phyloP scores from a whole-genome alignment of 2,888 invertebrate species.

The Neelides folsomi region DNA sequence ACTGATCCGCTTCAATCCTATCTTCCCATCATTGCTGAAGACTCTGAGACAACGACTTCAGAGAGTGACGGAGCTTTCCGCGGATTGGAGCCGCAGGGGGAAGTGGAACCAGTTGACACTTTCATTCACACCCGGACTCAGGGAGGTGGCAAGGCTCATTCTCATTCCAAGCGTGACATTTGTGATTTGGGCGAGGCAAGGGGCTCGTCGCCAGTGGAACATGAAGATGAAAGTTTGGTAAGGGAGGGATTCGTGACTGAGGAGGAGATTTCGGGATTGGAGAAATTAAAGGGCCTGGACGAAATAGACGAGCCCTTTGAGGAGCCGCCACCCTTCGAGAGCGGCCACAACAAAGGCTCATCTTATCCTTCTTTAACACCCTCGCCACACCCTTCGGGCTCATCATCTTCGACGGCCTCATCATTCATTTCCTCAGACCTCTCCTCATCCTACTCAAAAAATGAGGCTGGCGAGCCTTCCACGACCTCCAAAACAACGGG shows the following conservation, averaged over 20 bases:
- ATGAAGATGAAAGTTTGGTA: no score
- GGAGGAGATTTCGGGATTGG: slow-evolving; percentile 14
- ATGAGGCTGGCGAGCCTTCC: neutral
- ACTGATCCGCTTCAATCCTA: slow-evolving; percentile 9
- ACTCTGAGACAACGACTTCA: slow-evolving; percentile 3
- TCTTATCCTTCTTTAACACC: slow-evolving; percentile 14
- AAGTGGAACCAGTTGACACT: no score
- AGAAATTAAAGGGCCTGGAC: slow-evolving; percentile 26
- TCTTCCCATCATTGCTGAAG: slow-evolving; percentile 8
- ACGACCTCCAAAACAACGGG: neutral
- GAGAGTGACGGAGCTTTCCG: neutral
- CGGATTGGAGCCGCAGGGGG: neutral
- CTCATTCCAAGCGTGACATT: no score
- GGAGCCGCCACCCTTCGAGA: slow-evolving; percentile 15
- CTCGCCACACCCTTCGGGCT: slow-evolving; percentile 9
- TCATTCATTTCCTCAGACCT: neutral
- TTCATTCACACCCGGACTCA: no score
- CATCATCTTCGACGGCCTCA: slow-evolving; percentile 4
- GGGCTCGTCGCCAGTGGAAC: neutral
- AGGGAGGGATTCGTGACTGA: slow-evolving; percentile 13
- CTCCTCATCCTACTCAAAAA: neutral
- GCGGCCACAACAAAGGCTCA: slow-evolving; percentile 19
- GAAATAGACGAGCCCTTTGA: slow-evolving; percentile 24
- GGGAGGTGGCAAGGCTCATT: no score
- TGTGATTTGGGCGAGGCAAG: slow-evolving; percentile 6